A percentile compares a stretch with the other conserved stretches of the same genome.
These are phyloP conservation scores for crab-eating macaque (Macaca fascicularis) DNA, from an alignment of 2,113 vertebrate species.

Conservation along the genomic window DNA sequence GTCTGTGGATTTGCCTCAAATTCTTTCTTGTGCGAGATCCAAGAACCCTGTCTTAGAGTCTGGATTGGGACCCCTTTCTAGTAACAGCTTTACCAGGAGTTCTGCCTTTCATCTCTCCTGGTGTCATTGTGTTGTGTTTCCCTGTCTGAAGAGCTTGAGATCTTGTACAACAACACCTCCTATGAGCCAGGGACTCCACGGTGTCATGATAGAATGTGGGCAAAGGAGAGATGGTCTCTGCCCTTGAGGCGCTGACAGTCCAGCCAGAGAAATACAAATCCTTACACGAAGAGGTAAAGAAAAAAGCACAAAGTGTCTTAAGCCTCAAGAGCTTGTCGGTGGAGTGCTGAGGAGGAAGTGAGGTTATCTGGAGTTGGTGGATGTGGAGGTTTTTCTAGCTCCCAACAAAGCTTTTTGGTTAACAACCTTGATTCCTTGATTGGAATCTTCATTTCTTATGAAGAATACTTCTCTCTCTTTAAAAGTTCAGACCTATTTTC, in stretches of 20 bases:
- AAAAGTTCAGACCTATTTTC: neutral
- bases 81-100: neutral
- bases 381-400: neutral
- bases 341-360: neutral
- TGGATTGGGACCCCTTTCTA: too few relatives aligned
- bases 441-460: neutral
- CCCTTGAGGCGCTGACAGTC: neutral
- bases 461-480: neutral
- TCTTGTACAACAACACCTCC: neutral
- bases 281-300: neutral
- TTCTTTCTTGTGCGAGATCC: too few relatives aligned
- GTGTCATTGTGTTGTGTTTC: neutral
- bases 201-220: neutral
- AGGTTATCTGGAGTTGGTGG: neutral
- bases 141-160: rapidly evolving
- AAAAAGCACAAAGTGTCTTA: neutral
- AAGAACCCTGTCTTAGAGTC: too few relatives aligned
- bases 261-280: neutral
- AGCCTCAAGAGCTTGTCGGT: neutral
- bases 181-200: neutral
- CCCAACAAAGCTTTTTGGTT: neutral
- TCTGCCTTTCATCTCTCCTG: neutral
- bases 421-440: neutral
- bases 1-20: too few relatives aligned
- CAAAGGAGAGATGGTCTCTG: neutral